A percentile compares a stretch with the other conserved stretches of the same genome.
Evolutionary conservation across 2,888 invertebrate genomes (phyloP).

Genomic region (Habroteleia sp.): DNA sequence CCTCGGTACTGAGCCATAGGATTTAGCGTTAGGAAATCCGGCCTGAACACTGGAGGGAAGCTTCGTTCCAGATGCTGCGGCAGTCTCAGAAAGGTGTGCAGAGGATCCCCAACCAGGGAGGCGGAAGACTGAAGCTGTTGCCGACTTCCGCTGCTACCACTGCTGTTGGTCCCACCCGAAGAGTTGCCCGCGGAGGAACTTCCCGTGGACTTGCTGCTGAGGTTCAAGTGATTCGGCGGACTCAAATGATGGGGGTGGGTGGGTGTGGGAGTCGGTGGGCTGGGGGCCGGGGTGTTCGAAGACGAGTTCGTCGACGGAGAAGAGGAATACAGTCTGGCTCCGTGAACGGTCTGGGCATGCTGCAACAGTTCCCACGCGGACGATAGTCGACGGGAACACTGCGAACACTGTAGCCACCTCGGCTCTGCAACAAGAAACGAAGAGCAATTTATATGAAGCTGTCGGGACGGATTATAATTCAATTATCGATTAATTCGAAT

Average conservation of each 20-base stretch:
- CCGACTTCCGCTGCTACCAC: conserved; percentile 74
- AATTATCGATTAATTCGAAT: conserved; percentile 38
- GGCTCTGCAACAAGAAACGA: conserved; percentile 88
- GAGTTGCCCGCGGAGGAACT: conserved; percentile 80
- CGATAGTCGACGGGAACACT: conserved; percentile 94
- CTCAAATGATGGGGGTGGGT: conserved; percentile 78
- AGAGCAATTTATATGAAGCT: conserved; percentile 28
- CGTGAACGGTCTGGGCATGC: conserved; percentile 96
- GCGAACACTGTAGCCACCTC: conserved; percentile 95
- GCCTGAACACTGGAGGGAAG: conserved; percentile 80
- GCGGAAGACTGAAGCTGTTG: conserved; percentile 77
- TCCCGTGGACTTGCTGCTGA: conserved; percentile 80
- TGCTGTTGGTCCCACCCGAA: conserved; percentile 78
- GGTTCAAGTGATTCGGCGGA: conserved; percentile 79
- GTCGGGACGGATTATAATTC: conserved; percentile 40
- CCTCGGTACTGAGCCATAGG: conserved; percentile 78
- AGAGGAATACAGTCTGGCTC: conserved; percentile 94
- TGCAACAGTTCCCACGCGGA: conserved; percentile 98
- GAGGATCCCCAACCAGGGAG: conserved; percentile 78
- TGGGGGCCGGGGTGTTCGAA: conserved; percentile 81
- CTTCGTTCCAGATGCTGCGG: conserved; percentile 78
- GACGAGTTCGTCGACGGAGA: conserved; percentile 77
- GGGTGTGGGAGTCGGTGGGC: conserved; percentile 80
- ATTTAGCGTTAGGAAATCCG: conserved; percentile 77
- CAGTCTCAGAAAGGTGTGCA: conserved; percentile 78